These are phyloP conservation scores for Oreochromis spilurus DNA, from an alignment of 2,113 vertebrate species.

Conservation along the genomic window DNA sequence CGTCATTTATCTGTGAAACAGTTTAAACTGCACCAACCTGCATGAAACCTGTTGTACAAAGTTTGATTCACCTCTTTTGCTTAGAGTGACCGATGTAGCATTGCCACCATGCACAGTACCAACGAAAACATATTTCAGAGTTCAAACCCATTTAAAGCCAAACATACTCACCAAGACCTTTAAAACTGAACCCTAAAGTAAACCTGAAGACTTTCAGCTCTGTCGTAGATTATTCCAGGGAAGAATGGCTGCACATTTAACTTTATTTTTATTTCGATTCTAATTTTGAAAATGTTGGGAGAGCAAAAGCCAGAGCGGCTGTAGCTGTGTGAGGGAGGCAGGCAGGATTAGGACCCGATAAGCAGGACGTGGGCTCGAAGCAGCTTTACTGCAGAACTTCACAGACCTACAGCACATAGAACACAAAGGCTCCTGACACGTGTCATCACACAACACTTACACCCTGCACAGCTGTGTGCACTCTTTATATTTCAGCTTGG, in stretches of 20 bases:
- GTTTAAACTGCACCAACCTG: neutral
- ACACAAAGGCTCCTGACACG: neutral
- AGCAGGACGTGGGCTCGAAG: neutral
- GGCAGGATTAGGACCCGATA: neutral
- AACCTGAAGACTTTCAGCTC: neutral
- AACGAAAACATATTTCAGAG: rapidly evolving
- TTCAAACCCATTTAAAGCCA: rapidly evolving
- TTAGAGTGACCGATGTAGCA: neutral
- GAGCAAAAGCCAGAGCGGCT: neutral
- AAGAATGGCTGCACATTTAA: neutral
- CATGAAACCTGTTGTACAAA: neutral
- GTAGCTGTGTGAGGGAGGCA: neutral
- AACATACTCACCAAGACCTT: neutral
- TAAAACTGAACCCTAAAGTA: neutral
- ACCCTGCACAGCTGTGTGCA: neutral
- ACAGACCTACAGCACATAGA: neutral
- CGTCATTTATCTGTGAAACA: rapidly evolving
- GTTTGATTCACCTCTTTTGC: rapidly evolving
- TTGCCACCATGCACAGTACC: neutral
- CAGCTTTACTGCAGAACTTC: neutral
- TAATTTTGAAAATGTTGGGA: neutral
- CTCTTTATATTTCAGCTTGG: neutral
- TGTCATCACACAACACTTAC: neutral
- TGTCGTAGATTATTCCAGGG: neutral
- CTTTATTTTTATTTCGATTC: neutral